A percentile compares a stretch with the other conserved stretches of the same genome.
These are phyloP conservation scores for Mugil cephalus DNA, from an alignment of 2,113 vertebrate species.

Conservation along the genomic window DNA sequence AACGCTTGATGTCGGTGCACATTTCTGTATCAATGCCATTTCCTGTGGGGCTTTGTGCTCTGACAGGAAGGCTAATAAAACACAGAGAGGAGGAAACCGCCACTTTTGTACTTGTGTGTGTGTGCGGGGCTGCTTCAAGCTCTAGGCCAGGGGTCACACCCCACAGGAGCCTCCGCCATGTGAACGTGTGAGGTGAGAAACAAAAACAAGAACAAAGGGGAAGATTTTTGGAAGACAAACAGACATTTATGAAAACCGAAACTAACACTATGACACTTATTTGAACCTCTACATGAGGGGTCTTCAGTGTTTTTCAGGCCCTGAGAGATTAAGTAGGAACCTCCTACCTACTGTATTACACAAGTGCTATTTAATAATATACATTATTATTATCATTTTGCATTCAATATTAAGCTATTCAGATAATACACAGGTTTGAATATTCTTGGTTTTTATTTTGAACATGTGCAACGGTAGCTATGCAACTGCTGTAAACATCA, in stretches of 20 bases:
- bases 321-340: no score
- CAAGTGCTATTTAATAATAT: no score
- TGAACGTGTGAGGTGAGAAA: slow-evolving; percentile 42
- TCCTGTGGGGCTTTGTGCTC: slow-evolving; percentile 78
- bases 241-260: slow-evolving; percentile 2
- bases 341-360: no score
- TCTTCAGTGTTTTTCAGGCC: background rate
- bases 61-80: slow-evolving; percentile 84
- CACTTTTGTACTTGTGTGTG: slow-evolving; percentile 40
- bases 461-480: no score
- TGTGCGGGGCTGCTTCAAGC: slow-evolving; percentile 28
- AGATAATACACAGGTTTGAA: no score
- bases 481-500: no score
- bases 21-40: slow-evolving; percentile 67
- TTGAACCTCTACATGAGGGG: slow-evolving; percentile 6
- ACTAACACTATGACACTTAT: slow-evolving; percentile 1
- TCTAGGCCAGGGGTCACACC: slow-evolving; percentile 49
- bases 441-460: no score
- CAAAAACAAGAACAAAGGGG: slow-evolving; percentile 21
- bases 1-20: slow-evolving; percentile 26
- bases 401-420: no score
- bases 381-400: no score
- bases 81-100: slow-evolving; percentile 77
- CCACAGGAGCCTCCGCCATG: slow-evolving; percentile 30
- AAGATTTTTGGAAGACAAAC: background rate